Evolutionary conservation across 1,140 invertebrate species (phyloP).

Genomic region (Copidosoma floridanum): DNA sequence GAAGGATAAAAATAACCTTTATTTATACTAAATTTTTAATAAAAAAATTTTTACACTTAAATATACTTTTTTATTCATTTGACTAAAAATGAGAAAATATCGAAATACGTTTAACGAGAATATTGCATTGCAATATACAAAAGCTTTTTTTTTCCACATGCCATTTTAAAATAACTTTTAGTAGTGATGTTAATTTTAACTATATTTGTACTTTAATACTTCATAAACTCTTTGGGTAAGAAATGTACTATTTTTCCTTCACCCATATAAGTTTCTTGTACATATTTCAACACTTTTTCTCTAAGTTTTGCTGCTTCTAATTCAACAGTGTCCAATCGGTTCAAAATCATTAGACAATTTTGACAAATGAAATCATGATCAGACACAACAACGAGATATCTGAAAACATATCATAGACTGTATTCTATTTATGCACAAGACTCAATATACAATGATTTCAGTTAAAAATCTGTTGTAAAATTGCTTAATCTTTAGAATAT

Average conservation of each 20-base stretch:
- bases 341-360: constrained; percentile 50
- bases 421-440: neutral
- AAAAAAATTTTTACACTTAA: no score
- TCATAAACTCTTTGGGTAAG: no score
- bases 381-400: constrained; percentile 53
- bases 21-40: no score
- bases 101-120: no score
- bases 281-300: constrained; percentile 39
- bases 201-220: constrained; percentile 34
- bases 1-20: no score
- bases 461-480: no score
- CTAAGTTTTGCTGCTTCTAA: constrained; percentile 40
- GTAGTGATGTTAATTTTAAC: constrained; percentile 36
- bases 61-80: no score
- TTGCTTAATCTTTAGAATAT: no score
- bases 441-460: no score
- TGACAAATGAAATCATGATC: constrained; percentile 54
- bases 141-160: neutral
- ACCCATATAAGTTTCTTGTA: constrained; percentile 51
- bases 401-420: constrained; percentile 29
- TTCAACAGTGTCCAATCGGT: constrained; percentile 50
- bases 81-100: no score
- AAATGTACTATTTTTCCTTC: constrained; percentile 44
- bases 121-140: constrained; percentile 21
- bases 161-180: constrained; percentile 26